Conservation (phyloP, 2,888 invertebrate genomes). For the Tetanocera ferruginea region DNA sequence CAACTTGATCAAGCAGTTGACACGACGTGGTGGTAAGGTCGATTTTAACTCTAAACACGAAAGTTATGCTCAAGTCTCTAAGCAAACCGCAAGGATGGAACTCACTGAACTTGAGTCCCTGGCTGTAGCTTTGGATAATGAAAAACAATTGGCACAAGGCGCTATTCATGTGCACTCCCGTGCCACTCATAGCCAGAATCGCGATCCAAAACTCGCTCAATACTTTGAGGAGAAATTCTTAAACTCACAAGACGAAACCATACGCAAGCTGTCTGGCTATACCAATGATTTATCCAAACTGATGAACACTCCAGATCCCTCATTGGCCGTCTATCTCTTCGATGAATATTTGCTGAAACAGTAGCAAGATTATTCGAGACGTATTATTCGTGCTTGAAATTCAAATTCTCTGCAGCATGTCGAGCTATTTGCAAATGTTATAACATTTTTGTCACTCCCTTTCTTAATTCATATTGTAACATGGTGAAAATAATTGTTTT, state of each 20-base stretch:
- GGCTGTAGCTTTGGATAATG: constrained; percentile 81
- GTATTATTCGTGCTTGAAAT: too few species aligned
- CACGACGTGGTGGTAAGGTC: constrained; percentile 78
- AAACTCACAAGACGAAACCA: constrained; percentile 76
- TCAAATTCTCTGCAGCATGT: not conserved
- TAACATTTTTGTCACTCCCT: too few species aligned
- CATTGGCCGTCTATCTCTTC: constrained; percentile 80
- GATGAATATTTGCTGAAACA: constrained; percentile 75
- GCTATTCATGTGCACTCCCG: constrained; percentile 79
- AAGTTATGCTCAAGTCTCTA: constrained; percentile 50
- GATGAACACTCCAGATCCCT: constrained; percentile 73
- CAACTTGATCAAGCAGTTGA: constrained; percentile 82
- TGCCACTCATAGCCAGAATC: constrained; percentile 72
- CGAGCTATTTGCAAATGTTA: not conserved
- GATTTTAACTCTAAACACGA: constrained; percentile 70
- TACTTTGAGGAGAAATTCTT: constrained; percentile 84
- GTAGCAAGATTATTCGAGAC: constrained; percentile 50
- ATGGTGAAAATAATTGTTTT: too few species aligned
- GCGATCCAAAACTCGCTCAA: constrained; percentile 81
- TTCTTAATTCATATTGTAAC: too few species aligned
- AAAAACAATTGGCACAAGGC: constrained; percentile 79
- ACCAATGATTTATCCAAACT: constrained; percentile 79
- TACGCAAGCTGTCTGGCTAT: constrained; percentile 82
- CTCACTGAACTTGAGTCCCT: constrained; percentile 78
- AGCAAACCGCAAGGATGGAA: constrained; percentile 51